Base-by-base conservation (phyloP, 2,113 vertebrate species). In the Sclerurus mexicanus region DNA sequence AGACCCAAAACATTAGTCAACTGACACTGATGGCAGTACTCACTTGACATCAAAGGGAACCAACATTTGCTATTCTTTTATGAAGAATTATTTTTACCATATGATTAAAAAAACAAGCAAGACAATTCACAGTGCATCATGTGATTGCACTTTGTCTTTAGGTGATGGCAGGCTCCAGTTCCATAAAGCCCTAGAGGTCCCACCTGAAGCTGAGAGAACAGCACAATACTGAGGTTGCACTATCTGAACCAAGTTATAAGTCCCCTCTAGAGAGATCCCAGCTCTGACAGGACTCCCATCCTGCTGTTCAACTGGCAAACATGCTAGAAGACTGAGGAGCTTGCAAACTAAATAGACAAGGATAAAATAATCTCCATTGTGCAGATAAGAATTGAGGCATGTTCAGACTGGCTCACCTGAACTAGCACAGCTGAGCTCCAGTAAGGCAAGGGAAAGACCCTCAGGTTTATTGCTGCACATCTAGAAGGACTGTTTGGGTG, bases 41-140 rank as follows among this genome's bases (percentile, higher is more conserved):
- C n/a, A 52, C n/a, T 78, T 85, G 78, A 80, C 85, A 92, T 96
- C 66, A 96, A 92, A 94, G 56, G 25, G 49, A 81, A 94, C 71
- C 16, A 27, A 77, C 44, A 63, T 30, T 52, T 63, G 17, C 13
- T 44, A 39, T 85, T 90, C 24, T 74, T 84, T 88, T 59, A 58
- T 52, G 53, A 74, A 56, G 42, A 89, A 40, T 55, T 95, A 78
- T 90, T 96, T 97, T 92, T 89, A 75, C 47, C 30, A 8, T 37
- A 25, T 35, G 24, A 42, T 88, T 71, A 19, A 27, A 85, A 88
- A 84, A 85, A 50, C 17, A 85, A 23, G 7, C 24, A 63, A 94
- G 56, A 9, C 9, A 71, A 63, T 77, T 83, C 52, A 49, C 13
- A 63, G 3, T 22, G 25, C 33, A 33, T 72, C 47, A 49, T 0